Evolutionary conservation across 2,113 vertebrate species (phyloP).

Genomic region (Cynopterus brachyotis): DNA sequence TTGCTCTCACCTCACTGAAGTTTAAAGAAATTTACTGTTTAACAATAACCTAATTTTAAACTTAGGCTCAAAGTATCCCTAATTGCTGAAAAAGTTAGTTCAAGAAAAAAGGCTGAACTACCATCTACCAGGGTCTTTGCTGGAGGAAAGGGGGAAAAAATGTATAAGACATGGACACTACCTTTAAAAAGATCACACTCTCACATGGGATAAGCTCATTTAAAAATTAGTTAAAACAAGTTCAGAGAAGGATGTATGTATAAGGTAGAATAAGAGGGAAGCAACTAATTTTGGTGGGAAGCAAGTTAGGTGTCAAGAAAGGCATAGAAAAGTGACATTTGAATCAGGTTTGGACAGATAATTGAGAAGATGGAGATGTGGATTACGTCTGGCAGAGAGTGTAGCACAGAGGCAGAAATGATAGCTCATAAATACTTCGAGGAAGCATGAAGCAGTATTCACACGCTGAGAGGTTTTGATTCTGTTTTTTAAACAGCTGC

Average conservation of each 20-base stretch:
- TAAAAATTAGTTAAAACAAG: background rate
- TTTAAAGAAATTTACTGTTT: background rate
- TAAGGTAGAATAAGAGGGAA: background rate
- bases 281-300: background rate
- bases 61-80: background rate
- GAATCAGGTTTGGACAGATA: background rate
- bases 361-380: background rate
- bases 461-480: background rate
- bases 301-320: background rate
- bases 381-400: background rate
- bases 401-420: background rate
- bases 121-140: background rate
- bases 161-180: background rate
- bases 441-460: background rate
- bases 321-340: background rate
- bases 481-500: background rate
- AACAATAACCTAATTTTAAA: constrained; percentile 11
- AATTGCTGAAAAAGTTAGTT: background rate
- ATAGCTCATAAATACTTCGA: background rate
- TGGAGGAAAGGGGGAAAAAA: background rate
- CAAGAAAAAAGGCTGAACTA: background rate
- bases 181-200: background rate
- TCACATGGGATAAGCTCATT: background rate
- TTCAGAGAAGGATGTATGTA: background rate
- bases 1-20: background rate